Evolutionary conservation across 1,140 invertebrate genomes (phyloP), one percentile per base, ranked within the genome.

Genomic region (Euura saliciscinereae): DNA sequence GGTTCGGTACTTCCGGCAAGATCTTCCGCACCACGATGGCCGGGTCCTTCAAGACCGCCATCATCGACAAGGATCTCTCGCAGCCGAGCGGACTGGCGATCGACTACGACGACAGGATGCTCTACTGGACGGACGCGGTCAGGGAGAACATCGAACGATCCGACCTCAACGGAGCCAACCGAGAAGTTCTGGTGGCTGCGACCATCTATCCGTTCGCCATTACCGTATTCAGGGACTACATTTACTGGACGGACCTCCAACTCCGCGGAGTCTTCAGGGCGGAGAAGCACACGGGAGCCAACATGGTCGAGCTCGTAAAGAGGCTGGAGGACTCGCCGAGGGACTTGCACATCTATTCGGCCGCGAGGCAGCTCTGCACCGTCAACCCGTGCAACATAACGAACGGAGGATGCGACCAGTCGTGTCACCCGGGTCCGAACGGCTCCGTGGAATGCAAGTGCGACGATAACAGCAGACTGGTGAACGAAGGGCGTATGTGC

Each of bases 111-210:
- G 97, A 99, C 43, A 90, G 93, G 28, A 97, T 96, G 90, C 86
- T 99, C 0, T 99, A 99, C 81, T 99, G 98, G 98, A 98, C 98
- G 0, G 98, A 99, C 86, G 97, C 98, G 0, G 95, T 98, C 0
- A 88, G 96, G 45, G 97, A 99, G 83, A 99, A 99, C 85, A 99
- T 99, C 75, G 98, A 99, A 89, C 88, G 97, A 28, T 95, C 96
- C 0, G 93, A 95, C 83, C 84, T 99, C 4, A 93, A 99, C 83
- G 98, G 98, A 3, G 91, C 89, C 11, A 91, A 92, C 51, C 83
- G 93, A 5, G 91, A 96, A 86, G 89, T 96, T 3, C 84, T 98
- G 0, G 92, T 98, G 66, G 92, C 93, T 0, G 96, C 96, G 0
- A 98, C 97, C 0, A 98, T 98, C 73, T 98, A 99, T 90, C 97